A percentile compares a stretch with the other conserved stretches of the same genome.
These are phyloP conservation scores for Phainopepla nitens DNA, from an alignment of 2,113 vertebrate genomes.

Conservation along the genomic window DNA sequence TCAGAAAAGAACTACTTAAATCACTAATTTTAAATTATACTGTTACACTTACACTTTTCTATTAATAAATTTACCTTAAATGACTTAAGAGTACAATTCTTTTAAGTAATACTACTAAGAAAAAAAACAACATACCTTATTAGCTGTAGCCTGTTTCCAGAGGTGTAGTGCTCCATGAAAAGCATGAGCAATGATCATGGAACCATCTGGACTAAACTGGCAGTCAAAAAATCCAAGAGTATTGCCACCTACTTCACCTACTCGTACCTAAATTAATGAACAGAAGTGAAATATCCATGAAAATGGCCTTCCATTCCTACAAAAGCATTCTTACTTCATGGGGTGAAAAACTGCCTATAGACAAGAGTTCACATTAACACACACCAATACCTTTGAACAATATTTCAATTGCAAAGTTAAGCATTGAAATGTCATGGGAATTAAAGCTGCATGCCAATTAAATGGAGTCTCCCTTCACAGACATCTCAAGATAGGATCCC, in stretches of 20 bases:
- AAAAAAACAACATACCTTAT: conserved; percentile 65
- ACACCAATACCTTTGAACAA: neutral
- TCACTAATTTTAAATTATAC: neutral
- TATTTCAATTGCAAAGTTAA: neutral
- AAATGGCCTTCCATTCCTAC: neutral
- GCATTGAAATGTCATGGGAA: neutral
- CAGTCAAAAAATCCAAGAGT: conserved; percentile 95
- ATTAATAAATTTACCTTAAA: neutral
- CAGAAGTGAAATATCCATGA: conserved; percentile 7
- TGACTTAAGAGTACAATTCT: neutral
- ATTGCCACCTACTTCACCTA: conserved; percentile 96
- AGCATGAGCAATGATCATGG: conserved; percentile 89
- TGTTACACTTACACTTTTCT: neutral
- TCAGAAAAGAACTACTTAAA: neutral
- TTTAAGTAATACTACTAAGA: neutral
- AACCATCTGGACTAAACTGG: conserved; percentile 89
- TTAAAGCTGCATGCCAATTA: neutral
- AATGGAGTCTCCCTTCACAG: neutral
- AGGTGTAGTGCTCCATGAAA: conserved; percentile 94
- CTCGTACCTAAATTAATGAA: conserved; percentile 82
- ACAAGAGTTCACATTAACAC: neutral
- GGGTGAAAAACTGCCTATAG: neutral
- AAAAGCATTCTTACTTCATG: neutral
- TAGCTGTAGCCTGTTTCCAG: conserved; percentile 79
- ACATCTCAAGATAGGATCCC: neutral